Evolutionary conservation across 2,797 vertebrate species (phyloP).

Genomic region (Cyprinella venusta): DNA sequence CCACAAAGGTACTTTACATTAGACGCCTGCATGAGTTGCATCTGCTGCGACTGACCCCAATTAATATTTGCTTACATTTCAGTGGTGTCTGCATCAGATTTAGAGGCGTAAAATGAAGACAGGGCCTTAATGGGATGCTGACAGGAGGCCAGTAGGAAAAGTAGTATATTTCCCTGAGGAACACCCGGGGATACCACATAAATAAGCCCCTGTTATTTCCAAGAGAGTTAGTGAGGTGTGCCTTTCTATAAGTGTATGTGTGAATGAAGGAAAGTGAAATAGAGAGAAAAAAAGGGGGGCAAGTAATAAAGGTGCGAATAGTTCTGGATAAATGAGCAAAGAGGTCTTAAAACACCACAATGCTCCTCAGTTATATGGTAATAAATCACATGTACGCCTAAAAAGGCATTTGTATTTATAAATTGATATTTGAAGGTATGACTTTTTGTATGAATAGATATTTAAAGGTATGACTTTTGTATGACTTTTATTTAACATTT

Average conservation of each 20-base stretch:
- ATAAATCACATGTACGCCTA: background rate
- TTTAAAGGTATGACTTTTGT: background rate
- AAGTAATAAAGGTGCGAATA: conserved; percentile 67
- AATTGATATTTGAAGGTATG: background rate
- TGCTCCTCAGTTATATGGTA: background rate
- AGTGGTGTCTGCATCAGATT: conserved; percentile 74
- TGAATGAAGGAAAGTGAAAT: background rate
- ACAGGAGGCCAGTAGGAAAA: conserved; percentile 76
- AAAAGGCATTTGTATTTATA: background rate
- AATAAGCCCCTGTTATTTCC: conserved; percentile 75
- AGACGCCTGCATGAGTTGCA: conserved; percentile 74
- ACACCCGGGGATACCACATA: conserved; percentile 75
- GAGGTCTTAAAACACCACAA: conserved; percentile 19
- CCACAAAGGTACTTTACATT: conserved; percentile 68
- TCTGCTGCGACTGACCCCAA: conserved; percentile 77
- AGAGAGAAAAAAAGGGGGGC: conserved; percentile 43
- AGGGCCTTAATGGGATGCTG: conserved; percentile 79
- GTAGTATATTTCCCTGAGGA: conserved; percentile 76
- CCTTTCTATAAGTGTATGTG: conserved; percentile 3
- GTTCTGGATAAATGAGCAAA: conserved; percentile 73
- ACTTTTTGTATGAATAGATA: background rate
- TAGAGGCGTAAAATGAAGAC: conserved; percentile 72
- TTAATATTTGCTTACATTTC: conserved; percentile 80
- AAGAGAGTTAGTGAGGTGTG: conserved; percentile 69
- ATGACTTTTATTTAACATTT: background rate